phyloP scores from a whole-genome alignment of 2,797 vertebrate species.

The Limnodromus scolopaceus region DNA sequence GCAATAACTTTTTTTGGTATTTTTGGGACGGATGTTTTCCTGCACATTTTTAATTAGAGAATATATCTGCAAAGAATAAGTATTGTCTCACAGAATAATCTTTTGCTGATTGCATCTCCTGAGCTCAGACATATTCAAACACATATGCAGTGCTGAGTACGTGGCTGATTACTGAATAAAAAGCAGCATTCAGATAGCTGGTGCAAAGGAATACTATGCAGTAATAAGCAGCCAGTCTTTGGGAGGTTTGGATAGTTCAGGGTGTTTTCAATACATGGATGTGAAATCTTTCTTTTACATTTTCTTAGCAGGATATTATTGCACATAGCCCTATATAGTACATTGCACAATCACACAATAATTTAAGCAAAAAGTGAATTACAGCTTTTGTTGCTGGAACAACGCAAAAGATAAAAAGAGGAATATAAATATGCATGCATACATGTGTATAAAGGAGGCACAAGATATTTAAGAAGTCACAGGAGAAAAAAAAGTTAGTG shows the following conservation, averaged over 20 bases:
- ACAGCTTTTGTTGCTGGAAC: not conserved
- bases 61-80: constrained; percentile 20
- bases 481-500: not conserved
- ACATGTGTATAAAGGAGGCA: not conserved
- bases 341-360: not conserved
- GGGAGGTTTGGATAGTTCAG: not conserved
- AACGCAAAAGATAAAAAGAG: not conserved
- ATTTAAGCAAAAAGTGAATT: not conserved
- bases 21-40: not conserved
- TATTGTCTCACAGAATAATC: not conserved
- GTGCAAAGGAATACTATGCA: not conserved
- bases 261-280: not conserved
- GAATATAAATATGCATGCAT: not conserved
- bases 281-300: not conserved
- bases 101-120: constrained; percentile 28
- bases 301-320: constrained; percentile 27
- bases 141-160: not conserved
- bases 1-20: not conserved
- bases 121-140: not conserved
- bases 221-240: not conserved
- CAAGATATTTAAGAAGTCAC: not conserved
- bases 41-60: not conserved
- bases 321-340: not conserved
- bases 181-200: not conserved
- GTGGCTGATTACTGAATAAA: constrained; percentile 14